These are phyloP conservation scores for Lipotes vexillifer DNA, from an alignment of 2,113 vertebrate genomes.

Conservation along the genomic window DNA sequence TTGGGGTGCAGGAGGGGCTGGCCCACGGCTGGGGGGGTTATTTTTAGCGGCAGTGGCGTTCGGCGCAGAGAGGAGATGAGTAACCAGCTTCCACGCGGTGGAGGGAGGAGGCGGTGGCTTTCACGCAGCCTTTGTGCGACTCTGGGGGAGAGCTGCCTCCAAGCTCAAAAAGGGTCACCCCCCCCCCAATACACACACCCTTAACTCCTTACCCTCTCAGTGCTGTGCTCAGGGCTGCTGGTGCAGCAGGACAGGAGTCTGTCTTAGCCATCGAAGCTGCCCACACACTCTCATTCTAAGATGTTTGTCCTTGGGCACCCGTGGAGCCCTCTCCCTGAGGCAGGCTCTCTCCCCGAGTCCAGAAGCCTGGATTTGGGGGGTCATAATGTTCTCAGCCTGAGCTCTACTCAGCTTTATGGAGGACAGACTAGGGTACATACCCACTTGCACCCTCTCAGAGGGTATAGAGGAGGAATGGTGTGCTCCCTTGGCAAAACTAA, in stretches of 20 bases:
- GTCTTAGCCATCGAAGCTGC: background rate
- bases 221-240: background rate
- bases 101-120: conserved; percentile 64
- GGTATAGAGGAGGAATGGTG: background rate
- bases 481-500: conserved; percentile 19
- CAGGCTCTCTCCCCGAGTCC: background rate
- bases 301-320: conserved; percentile 39
- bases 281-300: background rate
- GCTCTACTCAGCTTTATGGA: conserved; percentile 24
- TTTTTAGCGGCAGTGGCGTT: conserved; percentile 70
- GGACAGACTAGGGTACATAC: background rate
- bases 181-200: background rate
- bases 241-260: background rate
- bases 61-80: conserved; percentile 74
- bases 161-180: background rate
- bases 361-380: conserved; percentile 39
- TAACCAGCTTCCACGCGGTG: conserved; percentile 72
- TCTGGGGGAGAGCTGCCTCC: conserved; percentile 17
- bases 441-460: conserved; percentile 26
- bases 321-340: background rate
- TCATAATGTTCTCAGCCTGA: conserved; percentile 38
- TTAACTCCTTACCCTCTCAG: background rate
- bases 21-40: conserved; percentile 57
- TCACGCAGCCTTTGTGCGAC: conserved; percentile 47
- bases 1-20: conserved; percentile 69